Evolutionary conservation across 2,113 vertebrate species (phyloP).

Genomic region (Pygoscelis antarcticus): DNA sequence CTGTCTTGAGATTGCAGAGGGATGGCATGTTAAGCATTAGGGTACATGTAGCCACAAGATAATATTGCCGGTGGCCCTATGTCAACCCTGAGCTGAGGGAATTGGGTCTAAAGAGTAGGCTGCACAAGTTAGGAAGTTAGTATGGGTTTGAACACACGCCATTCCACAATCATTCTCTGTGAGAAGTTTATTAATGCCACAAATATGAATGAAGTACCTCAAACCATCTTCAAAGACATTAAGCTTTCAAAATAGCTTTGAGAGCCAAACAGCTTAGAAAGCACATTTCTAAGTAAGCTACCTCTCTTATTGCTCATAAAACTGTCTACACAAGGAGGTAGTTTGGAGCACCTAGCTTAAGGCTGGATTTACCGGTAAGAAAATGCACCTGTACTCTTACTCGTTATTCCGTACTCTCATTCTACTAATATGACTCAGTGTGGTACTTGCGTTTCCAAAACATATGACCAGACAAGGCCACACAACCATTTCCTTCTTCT

Average conservation of each 20-base stretch:
- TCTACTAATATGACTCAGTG: neutral
- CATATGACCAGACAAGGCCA: neutral
- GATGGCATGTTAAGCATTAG: neutral
- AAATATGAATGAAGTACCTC: neutral
- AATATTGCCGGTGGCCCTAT: neutral
- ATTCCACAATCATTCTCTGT: neutral
- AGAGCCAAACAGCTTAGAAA: conserved; percentile 5
- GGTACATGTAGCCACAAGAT: neutral
- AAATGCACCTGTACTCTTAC: neutral
- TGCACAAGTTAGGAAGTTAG: neutral
- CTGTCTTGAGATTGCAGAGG: neutral
- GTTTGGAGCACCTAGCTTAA: neutral
- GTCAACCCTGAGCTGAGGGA: neutral
- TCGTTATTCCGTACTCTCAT: neutral
- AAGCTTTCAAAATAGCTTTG: conserved; percentile 16
- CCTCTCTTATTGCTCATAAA: conserved; percentile 8
- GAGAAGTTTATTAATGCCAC: neutral
- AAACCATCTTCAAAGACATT: neutral
- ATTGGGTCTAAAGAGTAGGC: neutral
- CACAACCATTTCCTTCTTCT: neutral
- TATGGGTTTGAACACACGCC: neutral
- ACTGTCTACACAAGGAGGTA: neutral
- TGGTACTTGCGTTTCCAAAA: neutral
- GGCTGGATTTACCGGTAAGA: neutral
- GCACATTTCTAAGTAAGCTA: conserved; percentile 4